Conservation (phyloP, 2,797 vertebrate genomes). For the Sebastiscus tertius region DNA sequence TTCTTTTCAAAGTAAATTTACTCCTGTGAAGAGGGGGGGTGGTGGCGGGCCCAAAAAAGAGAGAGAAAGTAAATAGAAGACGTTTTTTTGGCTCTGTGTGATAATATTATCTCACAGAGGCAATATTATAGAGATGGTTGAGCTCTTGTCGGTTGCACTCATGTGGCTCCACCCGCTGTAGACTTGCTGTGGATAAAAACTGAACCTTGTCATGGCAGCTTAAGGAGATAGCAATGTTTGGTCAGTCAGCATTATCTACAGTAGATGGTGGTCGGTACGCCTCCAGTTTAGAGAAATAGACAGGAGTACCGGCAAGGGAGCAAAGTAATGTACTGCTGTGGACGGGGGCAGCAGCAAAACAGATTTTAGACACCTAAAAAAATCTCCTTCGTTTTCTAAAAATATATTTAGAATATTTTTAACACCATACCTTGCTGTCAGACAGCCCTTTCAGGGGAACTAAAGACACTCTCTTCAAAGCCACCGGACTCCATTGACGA, state of each 20-base stretch:
- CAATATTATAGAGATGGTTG: not conserved
- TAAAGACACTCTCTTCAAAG: too few species aligned
- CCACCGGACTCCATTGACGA: not conserved
- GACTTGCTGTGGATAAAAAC: not conserved
- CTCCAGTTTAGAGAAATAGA: rapidly evolving
- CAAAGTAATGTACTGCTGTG: too few species aligned
- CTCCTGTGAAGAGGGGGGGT: too few species aligned
- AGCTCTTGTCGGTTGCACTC: not conserved
- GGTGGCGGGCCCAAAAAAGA: too few species aligned
- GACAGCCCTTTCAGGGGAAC: too few species aligned
- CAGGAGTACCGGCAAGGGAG: too few species aligned
- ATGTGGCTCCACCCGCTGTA: not conserved
- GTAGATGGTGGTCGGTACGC: too few species aligned
- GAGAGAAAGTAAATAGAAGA: too few species aligned
- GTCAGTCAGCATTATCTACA: not conserved
- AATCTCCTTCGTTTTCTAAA: too few species aligned
- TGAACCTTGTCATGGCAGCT: too few species aligned
- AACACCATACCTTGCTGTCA: not conserved
- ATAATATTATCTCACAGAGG: not conserved
- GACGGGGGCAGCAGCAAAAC: not conserved
- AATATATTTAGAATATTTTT: too few species aligned
- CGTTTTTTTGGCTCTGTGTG: not conserved
- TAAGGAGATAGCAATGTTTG: not conserved
- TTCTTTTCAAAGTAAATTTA: too few species aligned
- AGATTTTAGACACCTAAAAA: not conserved